phyloP scores from a whole-genome alignment of 2,888 invertebrate species.

The Synanthedon formicaeformis region DNA sequence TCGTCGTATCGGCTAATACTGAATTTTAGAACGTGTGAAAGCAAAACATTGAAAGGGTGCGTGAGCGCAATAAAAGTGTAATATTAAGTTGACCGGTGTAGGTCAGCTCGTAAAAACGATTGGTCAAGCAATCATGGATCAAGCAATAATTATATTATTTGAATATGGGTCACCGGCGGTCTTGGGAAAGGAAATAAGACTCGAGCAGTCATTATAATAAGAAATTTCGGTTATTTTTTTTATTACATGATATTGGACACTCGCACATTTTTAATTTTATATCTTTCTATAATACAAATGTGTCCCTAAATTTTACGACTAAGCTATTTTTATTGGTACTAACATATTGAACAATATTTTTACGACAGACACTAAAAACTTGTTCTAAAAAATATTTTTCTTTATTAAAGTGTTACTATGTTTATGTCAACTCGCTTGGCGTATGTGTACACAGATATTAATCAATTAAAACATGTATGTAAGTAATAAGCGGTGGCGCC shows the following conservation, averaged over 20 bases:
- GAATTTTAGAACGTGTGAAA: conserved; percentile 63
- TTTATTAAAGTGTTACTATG: too few relatives aligned
- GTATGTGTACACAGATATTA: conserved; percentile 6
- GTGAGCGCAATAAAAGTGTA: conserved; percentile 37
- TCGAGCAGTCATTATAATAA: neutral
- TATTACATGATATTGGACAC: neutral
- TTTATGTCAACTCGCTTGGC: neutral
- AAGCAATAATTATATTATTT: conserved; percentile 34
- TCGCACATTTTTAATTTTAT: neutral
- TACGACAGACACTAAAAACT: too few relatives aligned
- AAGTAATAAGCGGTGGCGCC: too few relatives aligned
- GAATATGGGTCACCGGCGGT: conserved; percentile 52
- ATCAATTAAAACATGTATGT: conserved; percentile 6
- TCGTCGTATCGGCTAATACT: conserved; percentile 48
- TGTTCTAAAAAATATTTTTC: too few relatives aligned
- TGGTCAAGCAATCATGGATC: conserved; percentile 60
- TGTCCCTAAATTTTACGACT: too few relatives aligned
- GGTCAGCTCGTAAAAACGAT: conserved; percentile 51
- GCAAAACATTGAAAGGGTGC: conserved; percentile 49
- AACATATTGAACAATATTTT: too few relatives aligned
- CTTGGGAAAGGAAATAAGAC: conserved; percentile 58
- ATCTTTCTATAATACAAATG: too few relatives aligned
- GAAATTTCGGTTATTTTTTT: neutral
- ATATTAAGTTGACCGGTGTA: conserved; percentile 36
- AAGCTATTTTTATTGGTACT: too few relatives aligned